Percentiles rank a stretch among this genome's conserved stretches.
These are phyloP conservation scores for Mus caroli DNA, from an alignment of 2,797 vertebrate species.

Conservation along the genomic window DNA sequence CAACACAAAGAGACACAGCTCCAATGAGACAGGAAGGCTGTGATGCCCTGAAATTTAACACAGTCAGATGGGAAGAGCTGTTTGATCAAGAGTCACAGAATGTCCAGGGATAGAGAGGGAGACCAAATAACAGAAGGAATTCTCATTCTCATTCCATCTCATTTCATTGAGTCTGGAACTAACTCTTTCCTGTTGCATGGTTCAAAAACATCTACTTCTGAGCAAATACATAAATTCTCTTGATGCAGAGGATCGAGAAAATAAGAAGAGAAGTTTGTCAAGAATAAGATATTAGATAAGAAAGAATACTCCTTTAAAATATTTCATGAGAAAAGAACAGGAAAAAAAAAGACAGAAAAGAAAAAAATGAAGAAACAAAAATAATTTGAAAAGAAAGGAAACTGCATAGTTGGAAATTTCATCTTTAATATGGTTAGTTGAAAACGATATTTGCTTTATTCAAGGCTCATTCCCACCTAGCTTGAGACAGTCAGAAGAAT, in stretches of 20 bases:
- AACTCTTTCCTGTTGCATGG: not conserved
- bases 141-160: not conserved
- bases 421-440: not conserved
- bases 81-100: not conserved
- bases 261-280: not conserved
- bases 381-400: not conserved
- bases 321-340: not conserved
- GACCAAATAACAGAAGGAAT: not conserved
- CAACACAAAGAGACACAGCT: not conserved
- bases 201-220: not conserved
- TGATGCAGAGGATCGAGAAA: not conserved
- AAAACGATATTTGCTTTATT: not conserved
- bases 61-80: not conserved
- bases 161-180: not conserved
- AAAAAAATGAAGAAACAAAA: not conserved
- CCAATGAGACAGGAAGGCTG: not conserved
- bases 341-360: not conserved
- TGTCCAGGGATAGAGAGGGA: not conserved
- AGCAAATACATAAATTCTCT: not conserved
- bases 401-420: not conserved
- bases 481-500: not conserved
- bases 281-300: not conserved
- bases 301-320: not conserved
- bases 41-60: not conserved
- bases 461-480: not conserved